Base-by-base conservation (phyloP, 2,797 vertebrate genomes). In the Dicrostonyx torquatus region DNA sequence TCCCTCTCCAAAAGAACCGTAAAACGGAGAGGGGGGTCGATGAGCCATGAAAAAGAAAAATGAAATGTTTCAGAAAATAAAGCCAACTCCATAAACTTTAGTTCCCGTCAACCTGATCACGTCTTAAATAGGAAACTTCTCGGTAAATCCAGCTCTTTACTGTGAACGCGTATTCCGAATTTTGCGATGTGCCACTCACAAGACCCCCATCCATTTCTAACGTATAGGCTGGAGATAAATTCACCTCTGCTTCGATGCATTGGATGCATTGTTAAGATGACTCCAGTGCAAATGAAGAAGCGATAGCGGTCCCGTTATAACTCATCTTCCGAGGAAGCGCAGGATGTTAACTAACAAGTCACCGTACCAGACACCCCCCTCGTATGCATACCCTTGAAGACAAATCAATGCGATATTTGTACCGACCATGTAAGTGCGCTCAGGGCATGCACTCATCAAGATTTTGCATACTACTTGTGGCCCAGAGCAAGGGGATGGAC, bases 221-320 rank as follows among this genome's bases (percentile, higher is more conserved):
- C 94, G 97, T 76, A 94, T 94, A 96, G 22, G 97, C 80, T 34
- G 98, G 98, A 97, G 98, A 98, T 89, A 96, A 97, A 98, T 98
- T 98, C 98, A 98, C 98, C 98, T 98, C 98, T 97, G 98, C 98
- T 98, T 98, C 98, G 98, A 98, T 98, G 98, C 98, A 98, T 98
- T 98, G 98, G 95, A 94, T 97, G 97, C 98, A 98, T 98, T 98
- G 98, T 98, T 98, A 98, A 97, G 98, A 98, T 97, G 98, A 97
- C 97, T 98, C 98, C 98, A 96, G 98, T 40, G 98, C 97, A 97
- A 98, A 98, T 95, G 98, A 98, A 94, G 98, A 97, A 97, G 98
- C 98, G 98, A 98, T 98, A 97, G 98, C 92, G 98, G 98, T 98
- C 98, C 98, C 98, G 98, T 98, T 98, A 98, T 97, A 98, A 98